Base-by-base conservation (phyloP, 2,113 vertebrate genomes). In the Electrona antarctica region DNA sequence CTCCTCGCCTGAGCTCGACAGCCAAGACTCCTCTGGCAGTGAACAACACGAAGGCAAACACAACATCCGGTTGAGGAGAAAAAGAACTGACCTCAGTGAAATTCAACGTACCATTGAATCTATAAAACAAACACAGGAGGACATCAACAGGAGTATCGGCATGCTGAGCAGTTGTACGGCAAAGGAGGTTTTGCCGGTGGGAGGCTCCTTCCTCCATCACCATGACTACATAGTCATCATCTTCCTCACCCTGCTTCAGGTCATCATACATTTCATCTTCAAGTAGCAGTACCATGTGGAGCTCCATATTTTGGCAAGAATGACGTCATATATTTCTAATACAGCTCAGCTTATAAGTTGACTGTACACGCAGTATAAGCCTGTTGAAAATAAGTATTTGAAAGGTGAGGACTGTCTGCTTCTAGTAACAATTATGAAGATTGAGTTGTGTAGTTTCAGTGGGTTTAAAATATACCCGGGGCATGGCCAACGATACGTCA, bases 391-490 rank as follows among this genome's bases (percentile, higher is more conserved):
- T 41, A 41, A 41, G 3, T 41, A 41, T 41, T 41, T 41, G 33
- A 41, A 41, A 41, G 33, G 1, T 41, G 33, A 21, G 21, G 21
- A 21, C 21, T 21, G 21, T 21, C 21, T 21, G 21, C 21, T 21
- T 79, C 84, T 85, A 66, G 80, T 76, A 55, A 81, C 78, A 84
- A 89, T 89, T 91, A 98, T 98, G 97, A 99, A 98, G 96, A 95
- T 99, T 87, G 97, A 98, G 86, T 91, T 98, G 91, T 99, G 96
- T 92, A 99, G 97, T 89, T 99, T 99, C 89, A 99, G 97, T 55
- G 97, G 97, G 64, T 98, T 98, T 90, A 98, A 99, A 90, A 98
- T 99, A 74, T 98, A 99, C 87, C 97, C 97, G 63, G 97, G 97
- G 72, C 97, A 99, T 49, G 97, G 97, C 73, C 94, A 95, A 82